These are phyloP conservation scores for Caenorhabditis parvicauda DNA, from an alignment of 2,888 invertebrate genomes.

Conservation along the genomic window DNA sequence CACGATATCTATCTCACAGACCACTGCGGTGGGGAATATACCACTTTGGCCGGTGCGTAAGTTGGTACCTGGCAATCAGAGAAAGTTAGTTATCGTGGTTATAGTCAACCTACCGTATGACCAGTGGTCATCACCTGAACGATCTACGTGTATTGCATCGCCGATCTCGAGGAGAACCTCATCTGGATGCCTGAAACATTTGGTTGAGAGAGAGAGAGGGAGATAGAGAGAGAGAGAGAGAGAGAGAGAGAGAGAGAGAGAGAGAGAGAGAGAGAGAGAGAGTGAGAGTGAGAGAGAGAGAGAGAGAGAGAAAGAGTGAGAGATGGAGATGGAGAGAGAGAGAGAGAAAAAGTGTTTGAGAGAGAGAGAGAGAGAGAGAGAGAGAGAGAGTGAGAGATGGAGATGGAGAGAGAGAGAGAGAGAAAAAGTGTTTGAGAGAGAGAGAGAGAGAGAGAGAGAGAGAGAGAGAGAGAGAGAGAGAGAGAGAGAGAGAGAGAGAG, in stretches of 20 bases:
- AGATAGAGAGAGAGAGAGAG: no score
- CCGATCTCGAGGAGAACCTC: conserved; percentile 96
- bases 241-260: no score
- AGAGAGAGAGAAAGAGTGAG: no score
- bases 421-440: no score
- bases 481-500: conserved; percentile 3
- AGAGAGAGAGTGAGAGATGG: neutral
- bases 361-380: no score
- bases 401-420: no score
- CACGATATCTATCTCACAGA: conserved; percentile 91
- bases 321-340: no score
- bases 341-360: no score
- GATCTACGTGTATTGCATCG: conserved; percentile 84
- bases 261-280: no score
- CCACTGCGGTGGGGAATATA: conserved; percentile 94
- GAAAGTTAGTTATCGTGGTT: neutral
- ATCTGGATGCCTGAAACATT: conserved; percentile 28
- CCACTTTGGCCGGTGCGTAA: conserved; percentile 87
- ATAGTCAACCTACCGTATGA: conserved; percentile 77
- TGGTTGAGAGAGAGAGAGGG: no score
- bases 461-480: conserved; percentile 4
- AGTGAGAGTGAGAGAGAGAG: no score
- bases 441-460: conserved; percentile 1
- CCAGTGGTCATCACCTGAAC: conserved; percentile 92
- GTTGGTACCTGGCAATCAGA: conserved; percentile 77